These are phyloP conservation scores for Neosilurus mollespiculum DNA, from an alignment of 2,797 vertebrate species.

Conservation along the genomic window DNA sequence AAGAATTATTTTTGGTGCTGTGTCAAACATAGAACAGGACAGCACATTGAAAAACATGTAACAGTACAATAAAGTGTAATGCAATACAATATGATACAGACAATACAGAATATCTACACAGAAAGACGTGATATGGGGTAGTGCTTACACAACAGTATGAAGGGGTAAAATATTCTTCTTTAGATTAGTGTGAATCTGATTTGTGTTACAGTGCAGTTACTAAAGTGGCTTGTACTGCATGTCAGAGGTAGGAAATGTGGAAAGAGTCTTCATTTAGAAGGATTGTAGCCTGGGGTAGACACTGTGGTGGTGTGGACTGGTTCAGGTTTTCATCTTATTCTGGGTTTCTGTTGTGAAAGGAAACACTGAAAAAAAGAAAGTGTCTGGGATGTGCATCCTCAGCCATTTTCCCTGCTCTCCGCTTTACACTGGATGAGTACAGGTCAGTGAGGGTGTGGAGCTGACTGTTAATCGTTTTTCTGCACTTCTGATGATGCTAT, in stretches of 20 bases:
- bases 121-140: background rate
- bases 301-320: background rate
- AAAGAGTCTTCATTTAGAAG: background rate
- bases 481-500: too few species aligned
- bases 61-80: background rate
- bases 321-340: background rate
- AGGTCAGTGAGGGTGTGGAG: too few species aligned
- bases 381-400: background rate
- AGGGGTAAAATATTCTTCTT: background rate
- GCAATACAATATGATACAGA: background rate
- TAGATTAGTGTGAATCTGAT: background rate
- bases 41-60: background rate
- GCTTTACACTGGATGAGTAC: too few species aligned
- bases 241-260: background rate
- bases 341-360: background rate
- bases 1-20: background rate
- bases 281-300: background rate
- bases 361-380: background rate
- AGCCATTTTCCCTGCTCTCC: background rate
- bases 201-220: background rate
- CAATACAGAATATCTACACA: background rate
- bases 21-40: background rate
- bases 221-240: background rate
- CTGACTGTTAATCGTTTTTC: too few species aligned
- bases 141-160: background rate